Percentiles rank a stretch among this genome's conserved stretches.
Evolutionary conservation across 2,797 vertebrate species (phyloP).

Genomic region (Borostomias antarcticus): DNA sequence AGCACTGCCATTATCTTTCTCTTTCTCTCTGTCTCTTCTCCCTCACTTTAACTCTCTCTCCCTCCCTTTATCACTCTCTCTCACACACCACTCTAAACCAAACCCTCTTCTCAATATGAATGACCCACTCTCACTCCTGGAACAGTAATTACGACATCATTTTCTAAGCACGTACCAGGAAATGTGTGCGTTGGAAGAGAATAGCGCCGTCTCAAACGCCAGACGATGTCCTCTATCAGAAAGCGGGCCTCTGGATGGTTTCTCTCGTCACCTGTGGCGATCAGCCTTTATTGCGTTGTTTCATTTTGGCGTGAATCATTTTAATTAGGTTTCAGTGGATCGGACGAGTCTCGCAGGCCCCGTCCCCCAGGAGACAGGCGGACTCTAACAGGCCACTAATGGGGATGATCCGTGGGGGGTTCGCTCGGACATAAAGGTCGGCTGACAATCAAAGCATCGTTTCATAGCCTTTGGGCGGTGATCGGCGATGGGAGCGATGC

Average conservation of each 20-base stretch:
- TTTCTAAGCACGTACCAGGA: no score
- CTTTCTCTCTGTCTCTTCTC: background rate
- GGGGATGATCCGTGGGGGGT: constrained; percentile 44
- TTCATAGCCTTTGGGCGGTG: constrained; percentile 15
- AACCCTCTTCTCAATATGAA: no score
- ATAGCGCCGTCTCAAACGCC: no score
- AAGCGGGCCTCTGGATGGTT: constrained; percentile 37
- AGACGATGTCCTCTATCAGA: no score
- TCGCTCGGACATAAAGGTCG: constrained; percentile 39
- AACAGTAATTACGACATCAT: no score
- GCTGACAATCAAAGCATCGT: constrained; percentile 33
- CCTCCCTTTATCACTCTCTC: background rate
- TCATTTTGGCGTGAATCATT: constrained; percentile 70
- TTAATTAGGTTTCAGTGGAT: constrained; percentile 76
- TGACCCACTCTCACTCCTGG: no score
- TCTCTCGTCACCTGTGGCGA: constrained; percentile 58
- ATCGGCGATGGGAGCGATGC: background rate
- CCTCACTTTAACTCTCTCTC: background rate
- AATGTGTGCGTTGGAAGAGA: no score
- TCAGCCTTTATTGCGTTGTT: constrained; percentile 62
- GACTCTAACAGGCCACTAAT: constrained; percentile 52
- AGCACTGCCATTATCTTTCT: background rate
- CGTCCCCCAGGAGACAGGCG: background rate
- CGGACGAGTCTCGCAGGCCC: constrained; percentile 36
- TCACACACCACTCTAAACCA: background rate